Percentiles rank a stretch among this genome's conserved stretches.
Conservation (phyloP, 35 echinoderm and acorn worm species). For the Ophioderma brevispina region DNA sequence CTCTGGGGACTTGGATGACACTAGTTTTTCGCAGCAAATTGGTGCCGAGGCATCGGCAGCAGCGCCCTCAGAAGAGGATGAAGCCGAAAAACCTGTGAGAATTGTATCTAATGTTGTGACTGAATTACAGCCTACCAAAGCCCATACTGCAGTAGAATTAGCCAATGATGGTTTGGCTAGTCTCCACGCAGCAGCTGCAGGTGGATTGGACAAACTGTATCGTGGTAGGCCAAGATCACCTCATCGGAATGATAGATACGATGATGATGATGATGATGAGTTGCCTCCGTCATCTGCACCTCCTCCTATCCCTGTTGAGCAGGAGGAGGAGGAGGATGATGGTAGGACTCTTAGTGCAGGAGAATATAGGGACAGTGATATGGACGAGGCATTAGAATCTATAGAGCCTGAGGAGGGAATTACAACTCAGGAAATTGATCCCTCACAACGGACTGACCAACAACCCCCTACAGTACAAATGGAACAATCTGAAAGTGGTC, state of each 20-base stretch:
- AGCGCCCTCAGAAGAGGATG: background rate
- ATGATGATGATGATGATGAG: background rate
- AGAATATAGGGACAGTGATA: background rate
- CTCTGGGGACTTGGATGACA: slow-evolving; percentile 22
- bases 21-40: slow-evolving; percentile 7
- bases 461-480: slow-evolving; percentile 1
- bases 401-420: background rate
- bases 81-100: background rate
- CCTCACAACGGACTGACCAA: background rate
- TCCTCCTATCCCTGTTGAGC: background rate
- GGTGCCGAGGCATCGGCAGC: slow-evolving; percentile 23
- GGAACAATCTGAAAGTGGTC: background rate
- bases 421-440: background rate
- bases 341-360: background rate
- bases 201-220: background rate
- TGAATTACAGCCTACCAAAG: background rate
- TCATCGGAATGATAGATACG: background rate
- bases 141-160: background rate
- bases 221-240: too few species aligned
- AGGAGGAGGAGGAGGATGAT: background rate
- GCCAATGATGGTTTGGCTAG: background rate
- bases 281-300: background rate
- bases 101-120: background rate
- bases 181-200: slow-evolving; percentile 8
- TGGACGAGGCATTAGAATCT: background rate